Percentiles rank a stretch among this genome's conserved stretches.
phyloP scores from a whole-genome alignment of 2,888 invertebrate genomes.

The Seira musarum region DNA sequence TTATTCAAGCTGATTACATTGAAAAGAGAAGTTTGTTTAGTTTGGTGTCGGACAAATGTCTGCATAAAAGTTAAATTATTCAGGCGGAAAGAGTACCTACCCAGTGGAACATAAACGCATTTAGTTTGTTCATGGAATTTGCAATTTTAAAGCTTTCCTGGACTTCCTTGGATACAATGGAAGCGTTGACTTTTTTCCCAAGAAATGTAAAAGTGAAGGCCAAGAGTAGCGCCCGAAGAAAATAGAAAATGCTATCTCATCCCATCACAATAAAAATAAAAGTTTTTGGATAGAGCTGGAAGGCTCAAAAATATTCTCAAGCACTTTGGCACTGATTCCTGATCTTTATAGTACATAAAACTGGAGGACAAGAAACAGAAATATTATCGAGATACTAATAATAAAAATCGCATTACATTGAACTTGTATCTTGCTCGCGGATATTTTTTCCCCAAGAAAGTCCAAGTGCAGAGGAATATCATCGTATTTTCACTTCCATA shows the following conservation, averaged over 20 bases:
- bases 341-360: constrained; percentile 7
- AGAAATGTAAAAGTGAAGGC: no score
- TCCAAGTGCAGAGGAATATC: constrained; percentile 4
- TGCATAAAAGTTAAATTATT: no score
- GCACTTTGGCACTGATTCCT: constrained; percentile 14
- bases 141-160: no score
- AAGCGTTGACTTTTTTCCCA: no score
- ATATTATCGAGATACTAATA: constrained; percentile 4
- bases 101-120: no score
- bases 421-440: constrained; percentile 1
- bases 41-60: no score
- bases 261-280: constrained; percentile 7
- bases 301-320: not conserved
- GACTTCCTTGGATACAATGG: no score
- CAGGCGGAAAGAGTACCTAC: no score
- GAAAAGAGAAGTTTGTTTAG: no score
- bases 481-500: not conserved
- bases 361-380: not conserved
- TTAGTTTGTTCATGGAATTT: no score
- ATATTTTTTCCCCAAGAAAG: not conserved
- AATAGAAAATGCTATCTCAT: not conserved
- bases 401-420: constrained; percentile 4
- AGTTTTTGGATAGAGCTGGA: not conserved
- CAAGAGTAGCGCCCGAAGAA: no score
- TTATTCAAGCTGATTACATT: no score